Evolutionary conservation across 2,797 vertebrate genomes (phyloP).

Genomic region (Pipistrellus nathusii): DNA sequence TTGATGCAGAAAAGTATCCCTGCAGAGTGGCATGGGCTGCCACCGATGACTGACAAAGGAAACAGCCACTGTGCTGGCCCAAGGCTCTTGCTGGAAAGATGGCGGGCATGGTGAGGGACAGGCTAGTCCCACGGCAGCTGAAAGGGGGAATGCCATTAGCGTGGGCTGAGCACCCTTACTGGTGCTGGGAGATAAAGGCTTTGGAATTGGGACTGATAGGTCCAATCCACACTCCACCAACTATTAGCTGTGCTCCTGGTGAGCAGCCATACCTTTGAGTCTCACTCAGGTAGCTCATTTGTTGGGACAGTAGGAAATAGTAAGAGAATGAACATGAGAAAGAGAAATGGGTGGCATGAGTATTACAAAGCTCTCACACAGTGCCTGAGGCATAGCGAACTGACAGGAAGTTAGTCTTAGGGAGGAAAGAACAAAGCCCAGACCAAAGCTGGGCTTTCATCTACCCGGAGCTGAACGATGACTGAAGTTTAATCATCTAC

Average conservation of each 20-base stretch:
- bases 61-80: too few species aligned
- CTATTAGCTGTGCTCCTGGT: rapidly evolving
- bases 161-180: too few species aligned
- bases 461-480: background rate
- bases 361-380: rapidly evolving
- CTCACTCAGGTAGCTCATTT: background rate
- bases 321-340: rapidly evolving
- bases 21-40: too few species aligned
- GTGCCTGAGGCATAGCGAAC: background rate
- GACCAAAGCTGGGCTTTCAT: background rate
- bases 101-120: too few species aligned
- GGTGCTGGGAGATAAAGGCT: too few species aligned
- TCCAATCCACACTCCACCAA: too few species aligned
- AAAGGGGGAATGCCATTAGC: too few species aligned
- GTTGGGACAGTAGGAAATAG: background rate
- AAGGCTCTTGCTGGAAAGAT: too few species aligned
- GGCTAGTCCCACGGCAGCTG: too few species aligned
- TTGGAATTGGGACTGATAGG: too few species aligned
- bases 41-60: too few species aligned
- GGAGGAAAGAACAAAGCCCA: background rate
- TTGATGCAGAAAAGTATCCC: too few species aligned
- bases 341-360: background rate
- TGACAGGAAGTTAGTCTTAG: rapidly evolving
- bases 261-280: background rate
- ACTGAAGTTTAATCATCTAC: background rate